Conservation (phyloP, 2,888 invertebrate genomes). For the Masnerella sp. region DNA sequence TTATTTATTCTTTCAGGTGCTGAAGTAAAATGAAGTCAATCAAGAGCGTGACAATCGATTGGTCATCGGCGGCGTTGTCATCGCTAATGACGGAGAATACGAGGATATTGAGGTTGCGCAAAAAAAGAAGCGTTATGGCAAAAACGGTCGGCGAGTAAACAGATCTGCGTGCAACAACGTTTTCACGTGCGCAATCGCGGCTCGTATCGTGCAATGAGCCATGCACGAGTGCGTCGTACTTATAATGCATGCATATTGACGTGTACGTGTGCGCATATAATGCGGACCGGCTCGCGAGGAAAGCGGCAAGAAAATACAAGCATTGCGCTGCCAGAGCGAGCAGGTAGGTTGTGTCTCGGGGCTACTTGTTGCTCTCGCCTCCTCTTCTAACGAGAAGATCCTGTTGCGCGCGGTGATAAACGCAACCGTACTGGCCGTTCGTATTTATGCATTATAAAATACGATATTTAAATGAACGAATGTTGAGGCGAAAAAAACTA, state of each 20-base stretch:
- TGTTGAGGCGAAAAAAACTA: too few relatives aligned
- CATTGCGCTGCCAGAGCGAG: slow-evolving; percentile 27
- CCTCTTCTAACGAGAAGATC: slow-evolving; percentile 43
- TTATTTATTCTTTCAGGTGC: too few relatives aligned
- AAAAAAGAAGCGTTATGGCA: neutral
- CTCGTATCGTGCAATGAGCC: slow-evolving; percentile 53
- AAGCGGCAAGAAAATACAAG: slow-evolving; percentile 44
- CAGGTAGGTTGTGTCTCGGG: slow-evolving; percentile 53
- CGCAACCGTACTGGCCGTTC: slow-evolving; percentile 21
- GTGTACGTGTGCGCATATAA: slow-evolving; percentile 51
- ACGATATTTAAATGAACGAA: slow-evolving; percentile 15
- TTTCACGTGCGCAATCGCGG: slow-evolving; percentile 45
- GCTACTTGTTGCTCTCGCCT: slow-evolving; percentile 54
- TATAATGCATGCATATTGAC: slow-evolving; percentile 56
- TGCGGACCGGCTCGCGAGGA: slow-evolving; percentile 47
- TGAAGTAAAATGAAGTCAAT: neutral
- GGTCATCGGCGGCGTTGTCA: neutral
- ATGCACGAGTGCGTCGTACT: slow-evolving; percentile 56
- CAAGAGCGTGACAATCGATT: slow-evolving; percentile 12
- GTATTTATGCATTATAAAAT: slow-evolving; percentile 29
- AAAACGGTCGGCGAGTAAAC: slow-evolving; percentile 36
- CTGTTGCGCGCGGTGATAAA: slow-evolving; percentile 49
- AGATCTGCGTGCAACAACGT: slow-evolving; percentile 35
- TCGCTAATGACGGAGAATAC: too few relatives aligned
- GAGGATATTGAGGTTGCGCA: too few relatives aligned